Evolutionary conservation across 2,888 invertebrate genomes (phyloP).

Genomic region (Heterodera filipjevi): DNA sequence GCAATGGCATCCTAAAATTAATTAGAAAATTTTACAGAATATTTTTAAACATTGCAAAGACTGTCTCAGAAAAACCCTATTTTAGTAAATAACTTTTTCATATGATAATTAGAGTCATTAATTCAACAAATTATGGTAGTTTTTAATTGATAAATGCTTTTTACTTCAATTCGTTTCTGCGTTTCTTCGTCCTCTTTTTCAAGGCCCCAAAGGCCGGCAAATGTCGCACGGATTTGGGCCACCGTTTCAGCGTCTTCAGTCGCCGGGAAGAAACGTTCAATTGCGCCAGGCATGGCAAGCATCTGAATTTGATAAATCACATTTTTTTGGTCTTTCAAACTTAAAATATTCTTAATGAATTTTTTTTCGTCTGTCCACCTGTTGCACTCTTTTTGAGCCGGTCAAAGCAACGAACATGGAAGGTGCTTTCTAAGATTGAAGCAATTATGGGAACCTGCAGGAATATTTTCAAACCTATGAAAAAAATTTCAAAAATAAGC

Average conservation of each 20-base stretch:
- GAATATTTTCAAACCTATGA: too few species aligned
- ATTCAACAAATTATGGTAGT: neutral
- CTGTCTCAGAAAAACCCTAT: too few species aligned
- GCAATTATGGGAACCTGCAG: too few species aligned
- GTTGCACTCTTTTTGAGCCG: neutral
- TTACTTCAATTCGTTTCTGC: conserved; percentile 42
- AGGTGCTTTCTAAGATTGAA: neutral
- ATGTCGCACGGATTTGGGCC: conserved; percentile 76
- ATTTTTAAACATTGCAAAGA: too few species aligned
- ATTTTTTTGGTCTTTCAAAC: too few species aligned
- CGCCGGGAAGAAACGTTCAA: conserved; percentile 75
- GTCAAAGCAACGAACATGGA: neutral
- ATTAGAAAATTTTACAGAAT: too few species aligned
- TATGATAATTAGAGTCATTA: neutral
- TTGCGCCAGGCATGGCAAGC: conserved; percentile 79
- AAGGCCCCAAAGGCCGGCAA: conserved; percentile 86
- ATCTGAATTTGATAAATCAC: neutral
- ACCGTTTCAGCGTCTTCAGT: conserved; percentile 71
- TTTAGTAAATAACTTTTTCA: too few species aligned
- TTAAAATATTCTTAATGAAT: too few species aligned
- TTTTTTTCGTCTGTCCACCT: too few species aligned
- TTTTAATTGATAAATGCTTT: neutral
- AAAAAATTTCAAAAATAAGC: conserved; percentile 68
- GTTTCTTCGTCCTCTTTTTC: conserved; percentile 69
- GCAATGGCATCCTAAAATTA: conserved; percentile 24